Evolutionary conservation across 2,113 vertebrate species (phyloP), one percentile per base, ranked within the genome.

Genomic region (Thinocorus orbignyianus): DNA sequence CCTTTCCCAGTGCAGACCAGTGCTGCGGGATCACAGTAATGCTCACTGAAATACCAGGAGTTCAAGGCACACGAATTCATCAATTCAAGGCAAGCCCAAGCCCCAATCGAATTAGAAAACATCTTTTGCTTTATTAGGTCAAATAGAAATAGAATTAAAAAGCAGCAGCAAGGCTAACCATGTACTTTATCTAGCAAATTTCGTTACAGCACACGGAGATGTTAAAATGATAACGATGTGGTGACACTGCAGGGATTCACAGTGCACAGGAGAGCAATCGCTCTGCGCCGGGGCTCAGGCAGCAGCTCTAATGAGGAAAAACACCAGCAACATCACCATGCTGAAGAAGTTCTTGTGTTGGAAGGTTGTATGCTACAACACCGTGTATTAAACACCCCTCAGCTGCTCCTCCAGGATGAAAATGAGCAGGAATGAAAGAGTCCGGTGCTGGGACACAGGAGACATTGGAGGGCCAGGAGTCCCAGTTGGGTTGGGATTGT

Each of bases 71-170:
- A 23, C 3, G 9, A 7, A 96, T 96, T 87, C 65, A 82, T 33
- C 39, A 86, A 60, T 31, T 86, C 48, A 44, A 94, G 90, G 88
- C 95, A 91, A 93, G 73, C 81, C 72, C 69, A 83, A 94, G 41
- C 61, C 52, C 66, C 88, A 94, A 76, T 37, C 42, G 70, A 92
- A 95, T 96, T 95, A 94, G 20, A 82, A 80, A 94, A 71, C 61
- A 46, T 84, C 83, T 92, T 94, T 84, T 81, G 77, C 80, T 94
- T 84, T 95, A 92, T 95, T 93, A 96, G 83, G 73, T 79, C 49
- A 11, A 85, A 52, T 3, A 81, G 65, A 96, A 93, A 96, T 84
- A 72, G 88, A 91, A 95, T 96, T 96, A 93, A 93, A 79, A 94
- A 85, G 93, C 65, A 95, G 17, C 83, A 92, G 86, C 70, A 44